A percentile compares a stretch with the other conserved stretches of the same genome.
phyloP scores from a whole-genome alignment of 2,113 vertebrate genomes.

The Semnopithecus entellus region DNA sequence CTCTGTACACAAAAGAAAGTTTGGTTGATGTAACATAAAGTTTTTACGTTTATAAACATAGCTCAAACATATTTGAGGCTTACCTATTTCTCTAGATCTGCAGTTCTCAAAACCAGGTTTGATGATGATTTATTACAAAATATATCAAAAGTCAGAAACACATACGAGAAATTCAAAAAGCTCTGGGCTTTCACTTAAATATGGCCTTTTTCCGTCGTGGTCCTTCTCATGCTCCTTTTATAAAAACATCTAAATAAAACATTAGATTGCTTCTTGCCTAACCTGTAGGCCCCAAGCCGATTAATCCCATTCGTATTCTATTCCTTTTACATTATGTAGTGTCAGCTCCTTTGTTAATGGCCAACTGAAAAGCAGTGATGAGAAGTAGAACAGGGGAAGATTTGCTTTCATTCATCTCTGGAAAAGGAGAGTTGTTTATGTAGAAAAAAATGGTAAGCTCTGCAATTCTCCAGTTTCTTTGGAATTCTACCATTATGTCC shows the following conservation, averaged over 20 bases:
- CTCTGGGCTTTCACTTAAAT: neutral
- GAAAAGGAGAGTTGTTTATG: slow-evolving; percentile 22
- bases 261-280: slow-evolving; percentile 13
- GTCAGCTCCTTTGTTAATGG: slow-evolving; percentile 42
- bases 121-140: slow-evolving; percentile 31
- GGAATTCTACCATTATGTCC: neutral
- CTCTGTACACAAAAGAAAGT: neutral
- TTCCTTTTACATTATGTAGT: neutral
- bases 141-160: neutral
- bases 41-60: neutral
- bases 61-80: neutral
- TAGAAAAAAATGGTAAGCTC: neutral
- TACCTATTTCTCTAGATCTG: neutral
- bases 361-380: neutral
- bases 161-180: neutral
- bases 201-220: neutral
- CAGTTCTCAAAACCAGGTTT: neutral
- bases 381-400: neutral
- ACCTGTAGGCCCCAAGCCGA: neutral
- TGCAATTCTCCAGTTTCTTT: neutral
- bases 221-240: slow-evolving; percentile 24
- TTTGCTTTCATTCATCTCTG: slow-evolving; percentile 23
- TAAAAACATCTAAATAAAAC: slow-evolving; percentile 60
- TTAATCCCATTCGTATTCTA: neutral
- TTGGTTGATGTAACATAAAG: neutral